Evolutionary conservation across 2,888 invertebrate species (phyloP).

Genomic region (Heteromurus nitidus): DNA sequence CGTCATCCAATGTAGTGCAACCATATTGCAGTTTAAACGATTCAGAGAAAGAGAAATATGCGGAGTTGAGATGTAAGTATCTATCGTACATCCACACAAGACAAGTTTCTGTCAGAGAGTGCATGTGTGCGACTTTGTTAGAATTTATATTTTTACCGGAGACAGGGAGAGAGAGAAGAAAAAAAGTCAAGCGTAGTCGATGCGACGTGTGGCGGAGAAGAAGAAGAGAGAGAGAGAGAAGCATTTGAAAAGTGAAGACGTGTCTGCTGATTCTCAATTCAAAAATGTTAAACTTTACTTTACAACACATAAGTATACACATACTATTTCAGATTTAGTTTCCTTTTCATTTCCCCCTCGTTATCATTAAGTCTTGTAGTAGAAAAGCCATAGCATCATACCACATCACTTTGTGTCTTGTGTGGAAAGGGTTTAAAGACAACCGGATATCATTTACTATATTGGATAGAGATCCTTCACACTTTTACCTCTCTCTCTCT

Average conservation of each 20-base stretch:
- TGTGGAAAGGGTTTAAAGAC: background rate
- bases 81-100: too few relatives aligned
- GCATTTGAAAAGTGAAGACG: conserved; percentile 33
- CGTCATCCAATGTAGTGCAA: background rate
- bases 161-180: conserved; percentile 3
- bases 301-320: too few relatives aligned
- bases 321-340: too few relatives aligned
- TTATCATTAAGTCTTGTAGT: conserved; percentile 15
- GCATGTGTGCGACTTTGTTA: conserved; percentile 36
- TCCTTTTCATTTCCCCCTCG: conserved; percentile 22
- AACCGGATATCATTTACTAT: conserved; percentile 55
- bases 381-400: too few relatives aligned
- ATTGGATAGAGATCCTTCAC: conserved; percentile 31
- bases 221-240: background rate
- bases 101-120: too few relatives aligned
- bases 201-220: background rate
- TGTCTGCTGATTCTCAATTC: conserved; percentile 29
- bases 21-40: conserved; percentile 24
- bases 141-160: conserved; percentile 38
- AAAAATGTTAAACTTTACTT: conserved; percentile 24
- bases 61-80: background rate
- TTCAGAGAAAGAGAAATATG: conserved; percentile 14
- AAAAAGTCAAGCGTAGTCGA: background rate
- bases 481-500: conserved; percentile 47
- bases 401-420: too few relatives aligned